phyloP scores from a whole-genome alignment of 1,140 invertebrate genomes.

The Dendrolimus kikuchii region DNA sequence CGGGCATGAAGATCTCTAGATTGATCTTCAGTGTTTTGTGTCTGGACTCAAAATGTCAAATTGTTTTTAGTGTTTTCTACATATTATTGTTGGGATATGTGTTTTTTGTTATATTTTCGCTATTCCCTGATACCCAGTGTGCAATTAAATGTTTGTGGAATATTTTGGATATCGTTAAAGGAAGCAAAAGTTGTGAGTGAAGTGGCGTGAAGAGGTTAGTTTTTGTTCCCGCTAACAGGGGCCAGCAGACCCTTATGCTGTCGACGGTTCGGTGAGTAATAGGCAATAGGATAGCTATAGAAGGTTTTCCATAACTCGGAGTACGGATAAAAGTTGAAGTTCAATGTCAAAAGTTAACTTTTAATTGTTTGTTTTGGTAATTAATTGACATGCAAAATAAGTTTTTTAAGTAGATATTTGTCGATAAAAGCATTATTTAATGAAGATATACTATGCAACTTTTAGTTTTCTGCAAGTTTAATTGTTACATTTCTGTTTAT shows the following conservation, averaged over 20 bases:
- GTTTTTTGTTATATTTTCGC: conserved; percentile 8
- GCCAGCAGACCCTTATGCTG: conserved; percentile 22
- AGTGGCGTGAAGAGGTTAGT: conserved; percentile 59
- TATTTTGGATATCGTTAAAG: too few relatives aligned
- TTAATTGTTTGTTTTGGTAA: neutral
- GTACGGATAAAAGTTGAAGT: conserved; percentile 1
- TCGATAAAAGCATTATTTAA: neutral
- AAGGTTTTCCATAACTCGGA: conserved; percentile 35
- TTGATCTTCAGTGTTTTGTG: conserved; percentile 5
- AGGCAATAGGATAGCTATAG: conserved; percentile 47
- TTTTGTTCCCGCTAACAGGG: conserved; percentile 60
- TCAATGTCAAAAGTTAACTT: neutral
- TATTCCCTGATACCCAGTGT: too few relatives aligned
- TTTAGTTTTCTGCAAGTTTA: too few relatives aligned
- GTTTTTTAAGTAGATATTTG: conserved; percentile 1
- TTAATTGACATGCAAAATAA: too few relatives aligned
- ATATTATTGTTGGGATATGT: conserved; percentile 33
- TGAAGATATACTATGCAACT: neutral
- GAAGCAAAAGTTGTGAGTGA: conserved; percentile 15
- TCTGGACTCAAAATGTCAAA: conserved; percentile 45
- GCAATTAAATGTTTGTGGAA: too few relatives aligned
- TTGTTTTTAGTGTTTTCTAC: conserved; percentile 54
- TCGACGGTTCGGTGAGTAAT: conserved; percentile 63
- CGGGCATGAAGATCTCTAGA: neutral
- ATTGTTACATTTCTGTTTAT: too few relatives aligned